Conservation (phyloP, 2,888 invertebrate species). For the Camptogramma bilineatum region DNA sequence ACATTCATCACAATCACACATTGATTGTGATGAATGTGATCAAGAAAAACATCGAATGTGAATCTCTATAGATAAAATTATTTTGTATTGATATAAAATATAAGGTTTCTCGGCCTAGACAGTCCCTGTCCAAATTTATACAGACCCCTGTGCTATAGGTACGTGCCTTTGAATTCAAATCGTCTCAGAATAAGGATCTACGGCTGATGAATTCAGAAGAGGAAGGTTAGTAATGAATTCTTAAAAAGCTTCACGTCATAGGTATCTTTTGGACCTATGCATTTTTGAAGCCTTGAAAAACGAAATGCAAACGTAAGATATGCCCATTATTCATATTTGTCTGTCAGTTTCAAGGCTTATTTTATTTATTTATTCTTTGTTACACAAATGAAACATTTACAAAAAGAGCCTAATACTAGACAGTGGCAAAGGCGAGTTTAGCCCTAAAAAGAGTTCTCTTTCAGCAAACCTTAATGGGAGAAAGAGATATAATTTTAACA, state of each 20-base stretch:
- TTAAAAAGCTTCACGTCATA: constrained; percentile 19
- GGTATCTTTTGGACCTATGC: constrained; percentile 3
- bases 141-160: constrained; percentile 14
- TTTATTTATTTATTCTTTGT: too few species aligned
- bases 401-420: too few species aligned
- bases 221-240: constrained; percentile 29
- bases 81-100: constrained; percentile 22
- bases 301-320: neutral
- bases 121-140: constrained; percentile 30
- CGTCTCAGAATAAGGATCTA: constrained; percentile 21
- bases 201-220: constrained; percentile 29
- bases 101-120: constrained; percentile 27
- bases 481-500: too few species aligned
- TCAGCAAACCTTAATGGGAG: too few species aligned
- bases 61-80: neutral
- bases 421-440: too few species aligned
- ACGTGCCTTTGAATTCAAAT: constrained; percentile 36
- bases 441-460: too few species aligned
- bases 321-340: too few species aligned
- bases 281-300: neutral
- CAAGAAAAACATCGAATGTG: too few species aligned
- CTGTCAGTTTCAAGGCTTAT: too few species aligned
- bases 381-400: too few species aligned
- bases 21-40: too few species aligned
- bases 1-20: too few species aligned